These are phyloP conservation scores for Antrozous pallidus DNA, from an alignment of 2,797 vertebrate species.

Conservation along the genomic window DNA sequence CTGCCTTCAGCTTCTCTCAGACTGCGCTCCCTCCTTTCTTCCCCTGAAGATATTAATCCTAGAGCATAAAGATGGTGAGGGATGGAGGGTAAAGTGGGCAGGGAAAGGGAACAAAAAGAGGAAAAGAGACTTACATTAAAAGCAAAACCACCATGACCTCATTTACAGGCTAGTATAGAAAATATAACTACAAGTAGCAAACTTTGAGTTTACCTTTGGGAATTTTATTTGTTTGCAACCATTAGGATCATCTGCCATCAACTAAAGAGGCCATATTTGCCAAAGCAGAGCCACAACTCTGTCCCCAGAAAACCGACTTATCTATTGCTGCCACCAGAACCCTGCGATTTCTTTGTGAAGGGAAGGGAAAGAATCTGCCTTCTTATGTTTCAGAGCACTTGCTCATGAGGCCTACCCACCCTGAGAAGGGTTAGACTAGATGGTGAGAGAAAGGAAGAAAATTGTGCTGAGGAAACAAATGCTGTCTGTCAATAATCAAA, in stretches of 20 bases:
- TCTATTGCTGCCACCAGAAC: background rate
- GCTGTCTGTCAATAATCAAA: conserved; percentile 26
- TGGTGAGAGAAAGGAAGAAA: background rate
- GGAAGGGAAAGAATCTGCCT: background rate
- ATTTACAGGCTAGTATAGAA: background rate
- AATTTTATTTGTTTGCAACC: conserved; percentile 18
- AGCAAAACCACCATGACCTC: background rate
- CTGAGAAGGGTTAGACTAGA: background rate
- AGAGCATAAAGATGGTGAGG: background rate
- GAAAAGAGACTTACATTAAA: background rate
- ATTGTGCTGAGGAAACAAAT: background rate
- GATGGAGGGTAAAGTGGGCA: background rate
- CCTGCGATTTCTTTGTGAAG: background rate
- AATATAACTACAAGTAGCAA: background rate
- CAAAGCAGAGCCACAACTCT: background rate
- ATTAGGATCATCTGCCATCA: background rate
- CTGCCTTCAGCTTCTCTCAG: background rate
- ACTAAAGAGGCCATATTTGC: background rate
- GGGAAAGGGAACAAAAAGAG: background rate
- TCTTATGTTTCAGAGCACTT: background rate
- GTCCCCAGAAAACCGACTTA: background rate
- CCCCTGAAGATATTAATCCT: background rate
- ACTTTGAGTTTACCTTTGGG: background rate
- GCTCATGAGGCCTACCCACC: background rate
- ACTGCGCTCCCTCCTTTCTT: background rate